Evolutionary conservation across 2,113 vertebrate species (phyloP).

Genomic region (Corythaixoides concolor): DNA sequence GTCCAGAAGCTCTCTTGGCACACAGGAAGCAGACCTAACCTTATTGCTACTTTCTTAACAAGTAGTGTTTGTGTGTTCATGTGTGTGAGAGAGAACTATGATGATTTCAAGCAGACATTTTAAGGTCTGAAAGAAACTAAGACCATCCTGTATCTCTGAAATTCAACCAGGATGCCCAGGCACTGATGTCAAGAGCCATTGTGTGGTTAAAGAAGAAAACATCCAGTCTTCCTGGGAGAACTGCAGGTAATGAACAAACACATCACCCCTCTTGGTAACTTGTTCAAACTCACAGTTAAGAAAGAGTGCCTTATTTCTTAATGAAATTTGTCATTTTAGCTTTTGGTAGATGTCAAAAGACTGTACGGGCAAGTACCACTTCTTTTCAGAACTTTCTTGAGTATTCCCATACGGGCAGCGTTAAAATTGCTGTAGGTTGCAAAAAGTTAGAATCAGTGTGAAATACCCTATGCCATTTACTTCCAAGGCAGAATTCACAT

Average conservation of each 20-base stretch:
- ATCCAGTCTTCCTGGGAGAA: neutral
- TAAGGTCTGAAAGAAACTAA: neutral
- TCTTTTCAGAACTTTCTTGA: neutral
- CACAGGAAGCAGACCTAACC: neutral
- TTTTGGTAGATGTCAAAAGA: neutral
- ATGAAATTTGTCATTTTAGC: neutral
- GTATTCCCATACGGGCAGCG: neutral
- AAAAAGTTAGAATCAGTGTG: neutral
- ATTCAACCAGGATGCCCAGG: too few relatives aligned
- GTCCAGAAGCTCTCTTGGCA: neutral
- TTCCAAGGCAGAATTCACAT: neutral
- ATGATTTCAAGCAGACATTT: neutral
- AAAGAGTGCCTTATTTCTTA: neutral
- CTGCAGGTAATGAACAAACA: neutral
- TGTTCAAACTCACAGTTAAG: neutral
- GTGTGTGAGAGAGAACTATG: neutral
- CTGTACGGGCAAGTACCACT: neutral
- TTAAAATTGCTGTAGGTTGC: neutral
- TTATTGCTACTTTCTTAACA: neutral
- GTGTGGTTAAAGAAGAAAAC: neutral
- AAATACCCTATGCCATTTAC: neutral
- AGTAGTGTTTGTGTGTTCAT: too few relatives aligned
- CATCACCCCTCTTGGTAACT: neutral
- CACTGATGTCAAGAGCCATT: neutral
- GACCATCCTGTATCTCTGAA: neutral